Evolutionary conservation across 2,797 vertebrate species (phyloP).

Genomic region (Clarias fuscus): DNA sequence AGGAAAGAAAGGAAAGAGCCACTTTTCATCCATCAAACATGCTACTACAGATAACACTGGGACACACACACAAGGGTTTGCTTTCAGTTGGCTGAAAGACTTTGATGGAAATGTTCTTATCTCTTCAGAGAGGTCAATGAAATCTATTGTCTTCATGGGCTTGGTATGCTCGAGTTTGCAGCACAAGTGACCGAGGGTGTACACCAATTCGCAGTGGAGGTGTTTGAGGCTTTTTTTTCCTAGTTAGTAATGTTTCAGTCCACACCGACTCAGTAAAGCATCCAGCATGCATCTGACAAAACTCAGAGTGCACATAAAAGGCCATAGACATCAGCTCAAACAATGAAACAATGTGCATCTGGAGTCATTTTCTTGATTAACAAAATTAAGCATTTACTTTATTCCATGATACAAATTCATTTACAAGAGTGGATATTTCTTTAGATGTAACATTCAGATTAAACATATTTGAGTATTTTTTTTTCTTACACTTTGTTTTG

Average conservation of each 20-base stretch:
- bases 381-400: not conserved
- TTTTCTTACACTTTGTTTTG: not conserved
- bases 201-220: not conserved
- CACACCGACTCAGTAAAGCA: not conserved
- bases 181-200: not conserved
- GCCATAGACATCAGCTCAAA: not conserved
- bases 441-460: not conserved
- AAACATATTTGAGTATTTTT: not conserved
- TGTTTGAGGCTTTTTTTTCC: not conserved
- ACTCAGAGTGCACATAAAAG: not conserved
- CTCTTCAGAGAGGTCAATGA: not conserved
- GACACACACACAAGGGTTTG: not conserved
- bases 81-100: not conserved
- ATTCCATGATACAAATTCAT: not conserved
- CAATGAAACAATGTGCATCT: not conserved
- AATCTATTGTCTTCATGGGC: not conserved
- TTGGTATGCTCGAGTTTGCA: not conserved
- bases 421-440: not conserved
- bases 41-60: not conserved
- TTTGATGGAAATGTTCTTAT: slow-evolving; percentile 11
- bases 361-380: not conserved
- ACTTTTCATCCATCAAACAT: slow-evolving; percentile 35
- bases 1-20: slow-evolving; percentile 14
- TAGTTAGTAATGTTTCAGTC: not conserved
- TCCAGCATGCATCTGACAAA: not conserved